Conservation (phyloP, 2,888 invertebrate genomes). For the Zeuzera pyrina region DNA sequence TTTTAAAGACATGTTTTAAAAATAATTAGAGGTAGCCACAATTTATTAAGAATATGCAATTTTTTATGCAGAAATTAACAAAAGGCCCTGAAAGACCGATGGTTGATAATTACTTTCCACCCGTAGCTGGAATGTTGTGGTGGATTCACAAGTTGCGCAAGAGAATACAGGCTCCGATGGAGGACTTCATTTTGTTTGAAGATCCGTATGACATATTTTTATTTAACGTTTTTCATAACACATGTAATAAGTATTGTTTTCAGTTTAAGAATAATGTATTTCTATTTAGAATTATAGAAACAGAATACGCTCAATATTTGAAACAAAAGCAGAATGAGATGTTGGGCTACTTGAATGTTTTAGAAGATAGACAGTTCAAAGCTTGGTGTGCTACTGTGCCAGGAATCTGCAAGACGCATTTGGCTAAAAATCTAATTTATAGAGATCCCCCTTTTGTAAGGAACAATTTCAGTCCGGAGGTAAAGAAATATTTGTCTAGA, state of each 20-base stretch:
- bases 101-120: conserved; percentile 81
- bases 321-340: conserved; percentile 78
- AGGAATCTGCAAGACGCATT: conserved; percentile 73
- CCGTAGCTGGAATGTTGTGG: conserved; percentile 81
- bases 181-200: conserved; percentile 76
- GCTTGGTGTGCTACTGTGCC: conserved; percentile 81
- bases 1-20: conserved; percentile 14
- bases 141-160: conserved; percentile 79
- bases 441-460: conserved; percentile 68
- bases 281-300: conserved; percentile 73
- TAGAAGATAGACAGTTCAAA: conserved; percentile 76
- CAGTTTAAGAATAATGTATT: neutral
- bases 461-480: conserved; percentile 79
- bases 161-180: conserved; percentile 73
- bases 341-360: conserved; percentile 73
- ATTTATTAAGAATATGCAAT: conserved; percentile 1
- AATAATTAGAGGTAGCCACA: neutral
- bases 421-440: conserved; percentile 75
- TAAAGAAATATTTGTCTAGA: conserved; percentile 28
- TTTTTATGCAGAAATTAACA: conserved; percentile 38
- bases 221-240: neutral
- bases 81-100: conserved; percentile 61
- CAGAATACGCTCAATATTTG: conserved; percentile 68
- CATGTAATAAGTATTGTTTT: neutral
- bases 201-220: conserved; percentile 65